phyloP scores from a whole-genome alignment of 2,113 vertebrate genomes.

The Hoplias malabaricus region DNA sequence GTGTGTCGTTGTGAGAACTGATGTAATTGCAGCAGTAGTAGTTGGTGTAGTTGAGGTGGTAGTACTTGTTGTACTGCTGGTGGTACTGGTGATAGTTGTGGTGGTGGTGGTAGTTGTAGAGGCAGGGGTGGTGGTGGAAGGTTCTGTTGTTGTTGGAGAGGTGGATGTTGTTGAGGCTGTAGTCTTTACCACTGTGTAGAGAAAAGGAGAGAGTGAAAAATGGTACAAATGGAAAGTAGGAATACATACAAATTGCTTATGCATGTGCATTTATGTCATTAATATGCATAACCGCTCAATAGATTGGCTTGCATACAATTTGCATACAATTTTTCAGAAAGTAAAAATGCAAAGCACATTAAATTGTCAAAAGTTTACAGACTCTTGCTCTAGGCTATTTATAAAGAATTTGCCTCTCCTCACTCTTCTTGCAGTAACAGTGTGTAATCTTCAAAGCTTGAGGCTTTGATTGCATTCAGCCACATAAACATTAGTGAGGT shows the following conservation, averaged over 20 bases:
- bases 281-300: neutral
- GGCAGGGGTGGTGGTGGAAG: neutral
- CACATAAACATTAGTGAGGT: too few relatives aligned
- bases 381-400: too few relatives aligned
- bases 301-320: neutral
- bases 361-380: too few relatives aligned
- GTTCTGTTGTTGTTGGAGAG: slow-evolving; percentile 47
- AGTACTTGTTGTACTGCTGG: slow-evolving; percentile 16
- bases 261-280: neutral
- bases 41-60: slow-evolving; percentile 22
- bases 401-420: too few relatives aligned
- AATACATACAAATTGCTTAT: too few relatives aligned
- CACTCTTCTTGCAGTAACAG: too few relatives aligned
- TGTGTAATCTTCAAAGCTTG: too few relatives aligned
- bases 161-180: slow-evolving; percentile 67
- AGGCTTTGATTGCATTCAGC: too few relatives aligned
- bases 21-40: slow-evolving; percentile 4
- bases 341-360: neutral
- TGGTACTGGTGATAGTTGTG: slow-evolving; percentile 15
- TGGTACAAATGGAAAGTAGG: neutral
- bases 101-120: slow-evolving; percentile 47
- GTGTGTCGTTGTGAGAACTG: slow-evolving; percentile 1
- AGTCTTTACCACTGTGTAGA: slow-evolving; percentile 51
- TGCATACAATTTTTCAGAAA: too few relatives aligned
- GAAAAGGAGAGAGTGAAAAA: neutral